Percentiles rank a stretch among this genome's conserved stretches.
Evolutionary conservation across 2,113 vertebrate species (phyloP).

Genomic region (Urocynchramus pylzowi): DNA sequence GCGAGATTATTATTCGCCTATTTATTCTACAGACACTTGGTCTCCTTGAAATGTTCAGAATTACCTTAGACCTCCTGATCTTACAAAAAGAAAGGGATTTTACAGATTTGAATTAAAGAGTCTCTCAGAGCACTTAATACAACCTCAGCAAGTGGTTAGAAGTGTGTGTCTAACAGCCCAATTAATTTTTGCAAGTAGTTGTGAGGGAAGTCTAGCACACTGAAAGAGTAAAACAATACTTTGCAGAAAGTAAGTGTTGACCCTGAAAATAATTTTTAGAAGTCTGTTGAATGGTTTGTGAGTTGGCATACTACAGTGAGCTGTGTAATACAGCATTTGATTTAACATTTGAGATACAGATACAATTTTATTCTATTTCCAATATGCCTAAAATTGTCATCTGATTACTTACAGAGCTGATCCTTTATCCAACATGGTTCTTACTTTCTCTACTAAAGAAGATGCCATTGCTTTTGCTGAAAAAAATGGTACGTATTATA

Average conservation of each 20-base stretch:
- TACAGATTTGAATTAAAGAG: not conserved
- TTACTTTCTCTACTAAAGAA: slow-evolving; percentile 88
- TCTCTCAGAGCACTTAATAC: not conserved
- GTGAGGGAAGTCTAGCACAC: not conserved
- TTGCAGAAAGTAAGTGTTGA: not conserved
- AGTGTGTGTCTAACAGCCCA: not conserved
- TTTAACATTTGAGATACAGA: not conserved
- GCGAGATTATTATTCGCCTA: not conserved
- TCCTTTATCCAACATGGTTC: slow-evolving; percentile 91
- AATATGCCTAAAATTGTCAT: not conserved
- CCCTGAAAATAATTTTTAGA: not conserved
- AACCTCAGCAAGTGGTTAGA: not conserved
- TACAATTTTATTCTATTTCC: not conserved
- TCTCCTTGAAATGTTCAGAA: not conserved
- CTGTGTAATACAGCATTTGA: not conserved
- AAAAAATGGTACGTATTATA: slow-evolving; percentile 86
- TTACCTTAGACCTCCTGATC: not conserved
- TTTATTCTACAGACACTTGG: not conserved
- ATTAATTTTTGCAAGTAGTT: not conserved
- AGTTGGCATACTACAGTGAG: not conserved
- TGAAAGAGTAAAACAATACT: not conserved
- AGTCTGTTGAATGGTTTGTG: not conserved
- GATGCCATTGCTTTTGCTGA: slow-evolving; percentile 93
- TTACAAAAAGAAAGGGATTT: not conserved
- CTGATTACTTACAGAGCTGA: slow-evolving; percentile 81